These are phyloP conservation scores for Phragmatobia fuliginosa DNA, from an alignment of 2,888 invertebrate genomes.

Conservation along the genomic window DNA sequence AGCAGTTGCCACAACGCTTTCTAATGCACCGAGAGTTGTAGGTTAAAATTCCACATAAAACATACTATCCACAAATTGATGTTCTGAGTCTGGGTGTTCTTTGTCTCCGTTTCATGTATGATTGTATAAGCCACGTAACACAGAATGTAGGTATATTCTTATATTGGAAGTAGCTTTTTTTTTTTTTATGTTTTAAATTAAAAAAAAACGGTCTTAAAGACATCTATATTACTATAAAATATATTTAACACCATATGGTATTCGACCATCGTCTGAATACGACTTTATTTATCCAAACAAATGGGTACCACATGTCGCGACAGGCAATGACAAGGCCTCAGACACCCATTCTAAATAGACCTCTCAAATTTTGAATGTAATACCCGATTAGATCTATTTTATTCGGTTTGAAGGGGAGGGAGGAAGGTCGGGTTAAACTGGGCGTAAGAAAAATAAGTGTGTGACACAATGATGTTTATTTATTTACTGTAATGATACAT, in stretches of 20 bases:
- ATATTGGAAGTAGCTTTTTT: too few relatives aligned
- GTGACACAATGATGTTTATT: constrained; percentile 83
- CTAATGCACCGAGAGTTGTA: too few relatives aligned
- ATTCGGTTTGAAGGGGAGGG: constrained; percentile 8
- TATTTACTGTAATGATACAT: constrained; percentile 76
- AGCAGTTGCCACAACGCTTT: too few relatives aligned
- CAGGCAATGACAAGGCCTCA: constrained; percentile 79
- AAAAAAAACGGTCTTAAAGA: constrained; percentile 30
- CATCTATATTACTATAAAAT: constrained; percentile 41
- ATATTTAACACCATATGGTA: constrained; percentile 67
- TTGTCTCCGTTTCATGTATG: too few relatives aligned
- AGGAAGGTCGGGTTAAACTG: constrained; percentile 49
- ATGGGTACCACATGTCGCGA: constrained; percentile 81
- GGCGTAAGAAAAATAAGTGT: constrained; percentile 58
- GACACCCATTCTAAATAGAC: constrained; percentile 54
- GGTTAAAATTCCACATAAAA: too few relatives aligned
- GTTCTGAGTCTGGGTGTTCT: too few relatives aligned
- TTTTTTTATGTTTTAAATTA: constrained; percentile 24
- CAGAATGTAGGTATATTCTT: too few relatives aligned
- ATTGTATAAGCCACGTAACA: too few relatives aligned
- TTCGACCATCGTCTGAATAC: constrained; percentile 62
- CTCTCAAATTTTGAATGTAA: constrained; percentile 23
- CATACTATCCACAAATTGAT: too few relatives aligned
- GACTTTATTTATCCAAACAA: constrained; percentile 82
- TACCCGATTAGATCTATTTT: constrained; percentile 3